phyloP scores from a whole-genome alignment of 2,888 invertebrate species.

The Carcina quercana region DNA sequence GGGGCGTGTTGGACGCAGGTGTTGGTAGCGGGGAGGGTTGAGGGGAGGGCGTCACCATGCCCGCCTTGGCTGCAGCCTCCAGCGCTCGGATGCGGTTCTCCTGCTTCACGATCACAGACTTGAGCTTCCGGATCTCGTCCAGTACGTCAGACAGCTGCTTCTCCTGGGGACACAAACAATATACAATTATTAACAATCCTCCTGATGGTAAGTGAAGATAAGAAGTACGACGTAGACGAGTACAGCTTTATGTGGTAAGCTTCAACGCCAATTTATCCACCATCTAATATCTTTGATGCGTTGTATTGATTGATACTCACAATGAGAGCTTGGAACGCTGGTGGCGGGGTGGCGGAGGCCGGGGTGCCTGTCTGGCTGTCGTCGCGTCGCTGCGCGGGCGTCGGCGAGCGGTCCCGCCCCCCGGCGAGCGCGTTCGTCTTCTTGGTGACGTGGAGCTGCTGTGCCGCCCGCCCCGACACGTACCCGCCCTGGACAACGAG shows the following conservation, averaged over 20 bases:
- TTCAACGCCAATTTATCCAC: no score
- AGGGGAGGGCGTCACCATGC: slow-evolving; percentile 30
- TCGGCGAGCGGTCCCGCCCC: slow-evolving; percentile 60
- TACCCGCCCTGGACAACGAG: slow-evolving; percentile 80
- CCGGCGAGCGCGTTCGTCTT: slow-evolving; percentile 83
- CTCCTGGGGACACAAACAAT: slow-evolving; percentile 59
- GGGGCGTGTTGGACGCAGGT: slow-evolving; percentile 38
- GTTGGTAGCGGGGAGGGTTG: slow-evolving; percentile 30
- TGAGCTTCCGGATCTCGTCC: slow-evolving; percentile 92
- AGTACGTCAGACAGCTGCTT: slow-evolving; percentile 88
- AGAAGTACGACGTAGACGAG: no score
- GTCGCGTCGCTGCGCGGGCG: slow-evolving; percentile 28
- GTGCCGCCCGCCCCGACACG: slow-evolving; percentile 75
- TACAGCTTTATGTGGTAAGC: no score
- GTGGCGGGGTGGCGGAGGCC: slow-evolving; percentile 44
- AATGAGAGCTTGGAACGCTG: slow-evolving; percentile 46
- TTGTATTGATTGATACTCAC: slow-evolving; percentile 36
- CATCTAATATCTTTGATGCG: no score
- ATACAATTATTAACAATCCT: no score
- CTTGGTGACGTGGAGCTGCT: slow-evolving; percentile 81
- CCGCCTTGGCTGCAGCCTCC: slow-evolving; percentile 73
- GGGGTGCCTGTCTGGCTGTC: slow-evolving; percentile 36
- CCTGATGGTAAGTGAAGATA: no score
- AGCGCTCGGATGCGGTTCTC: slow-evolving; percentile 89
- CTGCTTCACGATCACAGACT: slow-evolving; percentile 95